Base-by-base conservation (phyloP, 2,797 vertebrate species). In the Anableps anableps region DNA sequence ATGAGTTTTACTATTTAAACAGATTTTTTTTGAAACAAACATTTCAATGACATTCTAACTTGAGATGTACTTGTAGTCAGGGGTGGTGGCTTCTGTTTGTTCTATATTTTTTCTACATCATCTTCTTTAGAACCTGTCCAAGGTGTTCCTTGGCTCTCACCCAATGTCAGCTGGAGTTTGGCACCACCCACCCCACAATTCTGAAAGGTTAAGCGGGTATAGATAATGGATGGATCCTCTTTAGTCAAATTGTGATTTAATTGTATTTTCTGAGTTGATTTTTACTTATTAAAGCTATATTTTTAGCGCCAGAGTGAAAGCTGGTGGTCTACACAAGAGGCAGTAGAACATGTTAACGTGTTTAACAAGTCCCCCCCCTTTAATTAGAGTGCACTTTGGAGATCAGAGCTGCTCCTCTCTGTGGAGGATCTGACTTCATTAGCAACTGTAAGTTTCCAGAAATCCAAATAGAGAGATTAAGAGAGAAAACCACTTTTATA, bases 331-430 rank as follows among this genome's bases (percentile, higher is more conserved):
- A 55, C 76, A 75, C 1, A 1, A 64, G 76, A 81, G 77, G 79
- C 74, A 41, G 76, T 23, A 34, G 43, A 83, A 77, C 76, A 48
- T 38, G 38, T 71, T 87, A 83, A 81, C 50, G 1, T 73, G 51
- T 85, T 86, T 71, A 86, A 79, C 78, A 51, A 83, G 80, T 85
- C 29, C 4, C 21, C 9, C 19, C 68, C 71, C 75, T 90, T 88
- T 89, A 92, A 90, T 92, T 92, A 86, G 72, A 80, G 86, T 83
- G 72, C 91, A 85, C 87, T 93, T 91, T 89, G 55, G 81, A 89
- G 89, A 91, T 60, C 83, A 86, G 83, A 75, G 79, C 72, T n/a
- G 10, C 60, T 89, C 88, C 60, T 89, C 90, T 89, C 84, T 1
- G 0, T 86, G 85, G 88, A 85, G 34, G 21, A 45, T 29, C 53